Conservation (phyloP, 2,888 invertebrate species). For the Meloe dianella region DNA sequence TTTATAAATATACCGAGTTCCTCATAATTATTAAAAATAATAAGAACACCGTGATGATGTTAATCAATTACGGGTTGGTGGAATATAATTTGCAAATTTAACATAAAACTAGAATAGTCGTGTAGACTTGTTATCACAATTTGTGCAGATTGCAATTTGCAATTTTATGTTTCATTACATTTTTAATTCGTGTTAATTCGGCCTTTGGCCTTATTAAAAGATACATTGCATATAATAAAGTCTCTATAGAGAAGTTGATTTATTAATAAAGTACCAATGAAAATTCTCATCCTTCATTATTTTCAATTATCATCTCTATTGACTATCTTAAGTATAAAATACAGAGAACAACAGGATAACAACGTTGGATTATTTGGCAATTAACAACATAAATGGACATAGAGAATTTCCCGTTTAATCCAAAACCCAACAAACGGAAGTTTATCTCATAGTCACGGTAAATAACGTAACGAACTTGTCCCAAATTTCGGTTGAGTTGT, state of each 20-base stretch:
- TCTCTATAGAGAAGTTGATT: too few relatives aligned
- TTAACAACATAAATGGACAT: constrained; percentile 3
- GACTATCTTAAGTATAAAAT: not conserved
- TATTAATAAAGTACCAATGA: too few relatives aligned
- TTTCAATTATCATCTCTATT: not conserved
- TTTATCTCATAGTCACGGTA: not conserved
- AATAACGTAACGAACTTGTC: not conserved
- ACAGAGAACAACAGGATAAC: not conserved
- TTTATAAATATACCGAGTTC: not conserved
- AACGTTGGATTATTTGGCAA: constrained; percentile 2
- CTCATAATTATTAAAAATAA: not conserved
- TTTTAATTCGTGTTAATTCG: too few relatives aligned
- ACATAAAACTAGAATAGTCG: not conserved
- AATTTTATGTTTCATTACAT: too few relatives aligned
- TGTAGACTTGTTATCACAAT: not conserved
- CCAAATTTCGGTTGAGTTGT: not conserved
- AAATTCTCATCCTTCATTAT: too few relatives aligned
- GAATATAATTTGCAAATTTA: not conserved
- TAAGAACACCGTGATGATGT: not conserved
- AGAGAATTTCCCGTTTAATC: constrained; percentile 2
- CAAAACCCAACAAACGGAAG: not conserved
- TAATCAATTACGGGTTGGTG: not conserved
- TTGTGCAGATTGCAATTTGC: not conserved
- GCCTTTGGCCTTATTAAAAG: too few relatives aligned
- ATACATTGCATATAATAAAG: not conserved